Base-by-base conservation (phyloP, 30 jellyfish, hydroid and myxozoan genomes). In the Aurelia sp. region DNA sequence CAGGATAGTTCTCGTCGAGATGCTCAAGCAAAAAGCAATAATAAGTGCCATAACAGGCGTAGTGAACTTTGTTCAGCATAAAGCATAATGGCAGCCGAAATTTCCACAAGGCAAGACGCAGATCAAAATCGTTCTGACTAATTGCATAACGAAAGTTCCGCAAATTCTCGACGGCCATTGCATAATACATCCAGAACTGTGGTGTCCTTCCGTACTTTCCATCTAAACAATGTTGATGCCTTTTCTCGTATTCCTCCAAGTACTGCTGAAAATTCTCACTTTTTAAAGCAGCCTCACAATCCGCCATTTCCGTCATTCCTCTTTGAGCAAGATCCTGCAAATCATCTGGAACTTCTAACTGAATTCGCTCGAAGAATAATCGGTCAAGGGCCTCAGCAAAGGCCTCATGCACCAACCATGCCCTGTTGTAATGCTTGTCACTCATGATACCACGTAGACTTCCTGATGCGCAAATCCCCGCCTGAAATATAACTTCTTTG, bases 1-100 rank as follows among this genome's bases (percentile, higher is more conserved):
- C 85, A 5, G 85, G 92, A 27, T 48, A 85, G 3, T 63, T 82
- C 72, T 15, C 50, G 27, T 82, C 85, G 7, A 82, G 73, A 69
- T 51, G 62, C 59, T 82, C 91, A 55, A 67, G 67, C 13, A 44
- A 59, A 20, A 6, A 15, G 19, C 27, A n/a, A 38, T 67, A 82
- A 69, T 44, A 84, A 15, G 93, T n/a, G 12, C 93, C 93, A 50
- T 84, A 84, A n/a, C 87, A 35, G 21, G 93, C 19, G 41, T 84
- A 84, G 59, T 53, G 80, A 19, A 40, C 73, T 17, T 52, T 44
- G 30, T 84, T 84, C 85, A 30, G 38, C 22, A 66, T 58, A 71
- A 71, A 84, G 66, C 74, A 55, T 17, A 35, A 55, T 17, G 87
- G 93, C 19, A 84, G 27, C 17, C 59, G 72, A 27, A 75, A 74